phyloP scores from a whole-genome alignment of 2,113 vertebrate species.

The Vanacampus margaritifer region DNA sequence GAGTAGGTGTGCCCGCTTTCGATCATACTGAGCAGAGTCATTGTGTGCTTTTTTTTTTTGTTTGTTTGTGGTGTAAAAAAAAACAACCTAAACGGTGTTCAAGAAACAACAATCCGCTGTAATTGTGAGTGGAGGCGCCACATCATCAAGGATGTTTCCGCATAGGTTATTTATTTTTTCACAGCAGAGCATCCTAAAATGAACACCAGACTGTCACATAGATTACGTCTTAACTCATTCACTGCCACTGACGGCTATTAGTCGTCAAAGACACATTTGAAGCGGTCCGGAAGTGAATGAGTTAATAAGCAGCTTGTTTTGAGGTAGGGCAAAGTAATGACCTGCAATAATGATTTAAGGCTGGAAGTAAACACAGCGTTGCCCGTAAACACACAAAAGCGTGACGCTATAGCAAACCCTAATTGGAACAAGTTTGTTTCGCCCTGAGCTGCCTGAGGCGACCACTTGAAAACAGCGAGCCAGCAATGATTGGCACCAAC shows the following conservation, averaged over 20 bases:
- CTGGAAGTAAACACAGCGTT: slow-evolving; percentile 21
- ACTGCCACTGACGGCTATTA: no score
- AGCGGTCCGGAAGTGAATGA: no score
- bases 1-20: slow-evolving; percentile 31
- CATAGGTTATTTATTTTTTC: neutral
- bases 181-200: slow-evolving; percentile 4
- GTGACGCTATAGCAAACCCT: neutral
- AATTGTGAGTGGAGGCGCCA: neutral
- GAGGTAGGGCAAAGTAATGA: slow-evolving; percentile 18
- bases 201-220: neutral
- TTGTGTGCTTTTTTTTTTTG: neutral
- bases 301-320: slow-evolving; percentile 4
- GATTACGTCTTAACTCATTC: neutral
- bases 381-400: slow-evolving; percentile 5
- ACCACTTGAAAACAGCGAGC: slow-evolving; percentile 13
- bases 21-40: slow-evolving; percentile 35
- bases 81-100: no score
- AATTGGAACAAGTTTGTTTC: slow-evolving; percentile 19
- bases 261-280: no score
- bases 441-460: slow-evolving; percentile 11
- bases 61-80: neutral
- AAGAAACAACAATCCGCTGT: neutral
- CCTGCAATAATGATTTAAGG: slow-evolving; percentile 5
- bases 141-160: neutral
- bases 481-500: slow-evolving; percentile 65